These are phyloP conservation scores for Gymnoscopelus microlampas DNA, from an alignment of 2,797 vertebrate genomes.

Conservation along the genomic window DNA sequence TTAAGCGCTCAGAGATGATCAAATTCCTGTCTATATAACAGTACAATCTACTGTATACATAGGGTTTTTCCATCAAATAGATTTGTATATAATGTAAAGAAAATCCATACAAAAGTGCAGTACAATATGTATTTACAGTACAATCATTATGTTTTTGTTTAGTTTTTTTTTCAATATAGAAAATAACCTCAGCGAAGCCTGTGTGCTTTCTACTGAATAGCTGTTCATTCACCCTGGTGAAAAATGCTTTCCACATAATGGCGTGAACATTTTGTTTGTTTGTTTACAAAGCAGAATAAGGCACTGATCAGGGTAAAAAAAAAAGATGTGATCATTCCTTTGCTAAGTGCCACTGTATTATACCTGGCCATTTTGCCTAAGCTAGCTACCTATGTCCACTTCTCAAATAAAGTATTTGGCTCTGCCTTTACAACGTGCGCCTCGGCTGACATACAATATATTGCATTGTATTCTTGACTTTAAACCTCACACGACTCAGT, in stretches of 20 bases:
- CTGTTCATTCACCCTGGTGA: conserved; percentile 45
- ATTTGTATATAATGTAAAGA: conserved; percentile 79
- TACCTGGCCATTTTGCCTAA: conserved; percentile 32
- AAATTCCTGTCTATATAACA: conserved; percentile 68
- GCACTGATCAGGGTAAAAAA: conserved; percentile 68
- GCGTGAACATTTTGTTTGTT: conserved; percentile 64
- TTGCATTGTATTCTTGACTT: not conserved
- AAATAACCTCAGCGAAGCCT: conserved; percentile 69
- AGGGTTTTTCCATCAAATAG: conserved; percentile 71
- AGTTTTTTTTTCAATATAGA: conserved; percentile 12
- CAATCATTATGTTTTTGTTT: conserved; percentile 60
- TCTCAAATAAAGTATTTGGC: conserved; percentile 36
- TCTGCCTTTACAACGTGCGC: conserved; percentile 35
- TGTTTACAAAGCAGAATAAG: conserved; percentile 73
- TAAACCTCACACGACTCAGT: conserved; percentile 15
- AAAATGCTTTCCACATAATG: conserved; percentile 65
- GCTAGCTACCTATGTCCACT: conserved; percentile 28
- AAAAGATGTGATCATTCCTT: conserved; percentile 60
- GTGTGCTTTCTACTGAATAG: conserved; percentile 63
- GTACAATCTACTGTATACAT: conserved; percentile 72
- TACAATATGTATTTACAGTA: conserved; percentile 82
- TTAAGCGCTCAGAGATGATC: conserved; percentile 62
- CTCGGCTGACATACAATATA: conserved; percentile 24
- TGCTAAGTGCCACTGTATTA: conserved; percentile 53
- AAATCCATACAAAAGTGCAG: conserved; percentile 79